Evolutionary conservation across 2,888 invertebrate species (phyloP), one percentile per base, ranked within the genome.

Genomic region (Pyrochroa serraticornis): DNA sequence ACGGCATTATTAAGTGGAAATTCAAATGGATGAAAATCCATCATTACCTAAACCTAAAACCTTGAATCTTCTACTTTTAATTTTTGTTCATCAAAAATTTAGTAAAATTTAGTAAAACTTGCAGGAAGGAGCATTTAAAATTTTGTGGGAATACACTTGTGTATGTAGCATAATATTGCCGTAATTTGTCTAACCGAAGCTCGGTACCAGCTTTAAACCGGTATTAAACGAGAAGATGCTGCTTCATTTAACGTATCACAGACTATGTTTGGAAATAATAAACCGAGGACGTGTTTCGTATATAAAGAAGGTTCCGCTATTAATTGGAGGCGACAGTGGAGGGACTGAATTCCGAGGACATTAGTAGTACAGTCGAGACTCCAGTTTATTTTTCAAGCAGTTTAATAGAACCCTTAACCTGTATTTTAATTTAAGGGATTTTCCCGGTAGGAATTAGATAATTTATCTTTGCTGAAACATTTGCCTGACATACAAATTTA

Each of bases 191-290:
- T 30, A 36, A 50, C 22, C 22, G 22, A 22, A 22, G 22, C 22
- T 22, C 22, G 22, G 22, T 22, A 22, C 22, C 22, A 22, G 22
- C 22, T 22, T 22, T 22, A 22, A 22, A 22, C 2, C 22, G 22
- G 14, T 13, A 44, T 44, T 33, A 44, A 54, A 50, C 41, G 57
- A 43, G 52, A 31, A 43, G 60, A 54, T 52, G 51, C 36, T 44
- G 54, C 44, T 60, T 65, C 63, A 65, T 65, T 65, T 58, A 52
- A 47, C 48, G 45, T 54, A 45, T 54, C 44, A 30, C 39, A 30
- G 53, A 50, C 57, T 53, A 59, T 63, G 65, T 65, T 66, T 63
- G 60, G 63, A 65, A 67, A 67, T 67, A 67, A 67, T 65, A 67
- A 67, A 67, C 58, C 61, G 35, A 36, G 49, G 42, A 67, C 67